Percentiles rank a stretch among this genome's conserved stretches.
Conservation (phyloP, 2,888 invertebrate genomes). For the Phaedon cochleariae region DNA sequence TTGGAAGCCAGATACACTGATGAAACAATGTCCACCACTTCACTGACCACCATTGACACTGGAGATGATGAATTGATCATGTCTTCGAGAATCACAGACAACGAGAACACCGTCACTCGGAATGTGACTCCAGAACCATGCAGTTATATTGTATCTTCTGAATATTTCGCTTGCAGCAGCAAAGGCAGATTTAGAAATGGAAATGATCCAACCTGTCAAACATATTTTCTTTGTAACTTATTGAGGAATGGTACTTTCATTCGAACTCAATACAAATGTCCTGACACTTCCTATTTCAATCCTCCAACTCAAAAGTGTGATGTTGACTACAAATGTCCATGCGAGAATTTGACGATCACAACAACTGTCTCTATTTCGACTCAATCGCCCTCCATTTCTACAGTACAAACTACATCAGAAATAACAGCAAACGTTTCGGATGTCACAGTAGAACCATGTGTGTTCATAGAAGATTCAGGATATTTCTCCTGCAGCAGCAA, state of each 20-base stretch:
- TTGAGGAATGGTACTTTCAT: conserved; percentile 52
- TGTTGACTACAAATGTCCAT: conserved; percentile 58
- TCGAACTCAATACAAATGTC: conserved; percentile 46
- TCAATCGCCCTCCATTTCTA: no score
- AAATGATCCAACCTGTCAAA: conserved; percentile 51
- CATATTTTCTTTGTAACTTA: conserved; percentile 45
- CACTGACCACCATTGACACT: no score
- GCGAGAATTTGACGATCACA: not conserved
- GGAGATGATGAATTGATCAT: no score
- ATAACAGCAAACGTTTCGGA: no score
- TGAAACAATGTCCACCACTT: not conserved
- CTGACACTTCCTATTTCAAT: conserved; percentile 55
- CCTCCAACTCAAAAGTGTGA: conserved; percentile 59
- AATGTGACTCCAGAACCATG: not conserved
- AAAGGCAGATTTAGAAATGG: conserved; percentile 62
- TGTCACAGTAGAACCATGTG: no score
- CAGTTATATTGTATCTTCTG: conserved; percentile 5
- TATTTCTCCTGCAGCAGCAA: conserved; percentile 48
- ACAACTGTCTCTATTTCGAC: not conserved
- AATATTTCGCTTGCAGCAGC: conserved; percentile 45
- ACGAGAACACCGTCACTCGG: no score
- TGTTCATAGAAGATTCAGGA: conserved; percentile 1
- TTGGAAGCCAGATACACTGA: no score
- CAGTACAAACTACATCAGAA: no score
- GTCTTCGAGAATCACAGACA: no score